These are phyloP conservation scores for Melanocharis versteri DNA, from an alignment of 2,113 vertebrate species.

Conservation along the genomic window DNA sequence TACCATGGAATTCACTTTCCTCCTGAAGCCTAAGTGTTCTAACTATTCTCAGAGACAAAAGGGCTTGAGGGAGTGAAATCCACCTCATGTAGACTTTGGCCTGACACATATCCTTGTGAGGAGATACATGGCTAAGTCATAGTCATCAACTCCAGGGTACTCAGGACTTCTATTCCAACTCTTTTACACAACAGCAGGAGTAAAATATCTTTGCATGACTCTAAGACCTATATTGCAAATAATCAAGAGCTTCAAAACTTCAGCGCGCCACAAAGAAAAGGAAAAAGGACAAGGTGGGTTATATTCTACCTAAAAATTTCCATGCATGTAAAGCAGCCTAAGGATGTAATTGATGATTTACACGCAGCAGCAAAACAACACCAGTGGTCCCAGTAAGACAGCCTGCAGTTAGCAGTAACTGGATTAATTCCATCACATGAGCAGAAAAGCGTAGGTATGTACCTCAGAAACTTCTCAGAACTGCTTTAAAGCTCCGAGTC, in stretches of 20 bases:
- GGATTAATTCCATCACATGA: background rate
- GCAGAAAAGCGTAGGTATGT: background rate
- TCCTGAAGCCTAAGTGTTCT: background rate
- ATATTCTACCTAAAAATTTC: background rate
- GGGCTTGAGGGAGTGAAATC: background rate
- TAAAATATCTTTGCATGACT: background rate
- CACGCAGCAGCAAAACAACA: background rate
- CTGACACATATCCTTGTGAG: fast-evolving
- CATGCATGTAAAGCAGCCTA: background rate
- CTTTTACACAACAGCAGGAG: background rate
- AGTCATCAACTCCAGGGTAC: background rate
- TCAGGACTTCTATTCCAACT: background rate
- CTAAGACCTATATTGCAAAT: background rate
- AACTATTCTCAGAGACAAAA: background rate
- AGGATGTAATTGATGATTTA: background rate
- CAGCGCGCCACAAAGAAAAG: background rate
- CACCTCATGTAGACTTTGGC: background rate
- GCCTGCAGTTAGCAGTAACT: background rate
- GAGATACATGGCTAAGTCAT: background rate
- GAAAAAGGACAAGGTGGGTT: background rate
- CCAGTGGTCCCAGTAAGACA: background rate
- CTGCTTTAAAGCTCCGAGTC: background rate
- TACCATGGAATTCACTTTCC: background rate
- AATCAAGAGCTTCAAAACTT: background rate
- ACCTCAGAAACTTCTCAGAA: background rate